phyloP scores from a whole-genome alignment of 2,888 invertebrate genomes.

The Fabriciana adippe region DNA sequence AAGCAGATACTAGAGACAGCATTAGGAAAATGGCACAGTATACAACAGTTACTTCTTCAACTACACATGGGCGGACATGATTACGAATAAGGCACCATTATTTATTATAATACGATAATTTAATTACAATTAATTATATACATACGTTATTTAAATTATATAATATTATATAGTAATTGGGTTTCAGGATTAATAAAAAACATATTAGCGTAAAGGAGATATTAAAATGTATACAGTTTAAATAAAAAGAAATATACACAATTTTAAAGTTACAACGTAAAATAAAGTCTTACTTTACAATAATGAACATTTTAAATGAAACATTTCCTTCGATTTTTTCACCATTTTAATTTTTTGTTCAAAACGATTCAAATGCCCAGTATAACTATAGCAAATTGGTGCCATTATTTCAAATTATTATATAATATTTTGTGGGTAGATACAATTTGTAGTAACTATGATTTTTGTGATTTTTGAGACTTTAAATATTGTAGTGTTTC shows the following conservation, averaged over 20 bases:
- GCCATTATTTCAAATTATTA: too few relatives aligned
- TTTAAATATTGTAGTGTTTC: too few relatives aligned
- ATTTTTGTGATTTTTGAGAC: too few relatives aligned
- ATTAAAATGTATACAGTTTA: not conserved
- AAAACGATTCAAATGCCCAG: too few relatives aligned
- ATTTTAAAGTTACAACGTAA: not conserved
- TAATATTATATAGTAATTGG: not conserved
- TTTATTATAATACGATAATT: slow-evolving; percentile 38
- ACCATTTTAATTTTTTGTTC: too few relatives aligned
- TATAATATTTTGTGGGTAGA: too few relatives aligned
- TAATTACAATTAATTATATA: slow-evolving; percentile 3
- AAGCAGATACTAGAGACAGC: slow-evolving; percentile 21
- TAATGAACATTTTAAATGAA: not conserved
- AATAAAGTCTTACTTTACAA: not conserved
- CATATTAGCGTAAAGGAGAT: too few relatives aligned
- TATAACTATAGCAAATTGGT: too few relatives aligned
- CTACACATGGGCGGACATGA: slow-evolving; percentile 64
- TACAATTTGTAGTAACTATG: too few relatives aligned
- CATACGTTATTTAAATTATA: not conserved
- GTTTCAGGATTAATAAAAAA: not conserved
- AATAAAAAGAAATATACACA: not conserved
- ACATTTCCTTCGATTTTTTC: too few relatives aligned
- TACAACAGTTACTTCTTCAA: slow-evolving; percentile 34
- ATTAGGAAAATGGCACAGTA: slow-evolving; percentile 41
- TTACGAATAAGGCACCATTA: slow-evolving; percentile 75